These are phyloP conservation scores for Holothuria leucospilota DNA, from an alignment of 53 echinoderm and acorn worm species.

Conservation along the genomic window DNA sequence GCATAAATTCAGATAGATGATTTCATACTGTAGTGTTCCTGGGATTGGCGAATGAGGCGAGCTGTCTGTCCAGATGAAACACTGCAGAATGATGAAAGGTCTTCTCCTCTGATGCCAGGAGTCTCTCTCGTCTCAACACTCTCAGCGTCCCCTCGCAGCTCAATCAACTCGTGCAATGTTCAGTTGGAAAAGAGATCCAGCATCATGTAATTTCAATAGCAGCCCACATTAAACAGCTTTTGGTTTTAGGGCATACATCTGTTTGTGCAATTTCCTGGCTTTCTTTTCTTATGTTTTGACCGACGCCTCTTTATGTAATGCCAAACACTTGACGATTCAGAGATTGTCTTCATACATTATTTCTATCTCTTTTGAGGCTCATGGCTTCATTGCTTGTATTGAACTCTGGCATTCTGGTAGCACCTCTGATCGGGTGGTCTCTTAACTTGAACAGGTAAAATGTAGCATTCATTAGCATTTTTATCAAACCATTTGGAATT, in stretches of 20 bases:
- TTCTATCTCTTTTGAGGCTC: not conserved
- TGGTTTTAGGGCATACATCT: not conserved
- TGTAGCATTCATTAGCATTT: slow-evolving; percentile 20
- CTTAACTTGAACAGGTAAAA: slow-evolving; percentile 40
- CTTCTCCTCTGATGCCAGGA: not conserved
- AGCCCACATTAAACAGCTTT: not conserved
- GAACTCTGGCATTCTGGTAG: not conserved
- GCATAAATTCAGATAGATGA: slow-evolving; percentile 51
- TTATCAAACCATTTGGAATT: slow-evolving; percentile 49
- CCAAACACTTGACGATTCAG: slow-evolving; percentile 47
- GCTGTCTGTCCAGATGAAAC: not conserved
- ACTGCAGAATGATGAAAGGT: not conserved
- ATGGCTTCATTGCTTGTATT: slow-evolving; percentile 4
- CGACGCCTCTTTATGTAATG: not conserved
- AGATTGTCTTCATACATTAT: slow-evolving; percentile 23
- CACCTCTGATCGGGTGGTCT: too few relatives aligned
- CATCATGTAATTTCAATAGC: not conserved
- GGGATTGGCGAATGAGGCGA: slow-evolving; percentile 34
- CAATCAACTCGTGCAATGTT: too few relatives aligned
- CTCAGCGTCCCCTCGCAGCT: not conserved
- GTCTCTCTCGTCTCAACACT: accelerated
- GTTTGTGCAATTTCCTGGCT: too few relatives aligned
- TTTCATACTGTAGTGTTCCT: slow-evolving; percentile 4
- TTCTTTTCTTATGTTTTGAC: too few relatives aligned
- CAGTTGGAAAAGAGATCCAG: not conserved